Evolutionary conservation across 2,113 vertebrate species (phyloP).

Genomic region (Muntiacus muntjak): DNA sequence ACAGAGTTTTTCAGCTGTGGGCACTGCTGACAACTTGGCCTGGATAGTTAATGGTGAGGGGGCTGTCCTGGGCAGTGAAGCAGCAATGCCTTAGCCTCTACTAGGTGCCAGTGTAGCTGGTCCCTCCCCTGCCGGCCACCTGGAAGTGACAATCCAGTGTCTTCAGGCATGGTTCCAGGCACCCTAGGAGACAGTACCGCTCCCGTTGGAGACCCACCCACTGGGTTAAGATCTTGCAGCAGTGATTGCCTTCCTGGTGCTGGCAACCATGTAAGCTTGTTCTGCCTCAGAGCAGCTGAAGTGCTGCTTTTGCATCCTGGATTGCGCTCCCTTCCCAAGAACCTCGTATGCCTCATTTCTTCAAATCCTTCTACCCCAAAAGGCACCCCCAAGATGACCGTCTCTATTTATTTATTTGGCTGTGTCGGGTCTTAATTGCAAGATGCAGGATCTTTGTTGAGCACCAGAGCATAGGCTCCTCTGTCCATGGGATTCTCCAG

Average conservation of each 20-base stretch:
- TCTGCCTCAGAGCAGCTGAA: not conserved
- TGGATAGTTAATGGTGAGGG: not conserved
- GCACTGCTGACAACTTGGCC: no score
- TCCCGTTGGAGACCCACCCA: not conserved
- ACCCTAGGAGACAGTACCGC: fast-evolving
- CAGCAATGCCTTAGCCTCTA: not conserved
- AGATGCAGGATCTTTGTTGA: not conserved
- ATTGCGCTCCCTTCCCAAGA: not conserved
- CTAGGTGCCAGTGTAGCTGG: not conserved
- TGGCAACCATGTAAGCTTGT: fast-evolving
- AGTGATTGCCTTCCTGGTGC: not conserved
- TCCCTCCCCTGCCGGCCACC: fast-evolving
- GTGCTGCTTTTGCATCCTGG: fast-evolving
- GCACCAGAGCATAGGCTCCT: not conserved
- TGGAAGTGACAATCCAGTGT: not conserved
- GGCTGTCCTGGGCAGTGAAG: no score
- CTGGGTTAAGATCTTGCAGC: not conserved
- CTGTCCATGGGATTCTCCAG: not conserved
- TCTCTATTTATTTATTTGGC: not conserved
- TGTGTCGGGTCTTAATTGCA: not conserved
- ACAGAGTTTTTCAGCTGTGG: not conserved
- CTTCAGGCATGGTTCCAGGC: not conserved
- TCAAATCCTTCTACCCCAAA: not conserved
- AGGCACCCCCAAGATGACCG: not conserved
- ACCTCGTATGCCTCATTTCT: not conserved